These are phyloP conservation scores for Synergus umbraculus DNA, from an alignment of 2,888 invertebrate species.

Conservation along the genomic window DNA sequence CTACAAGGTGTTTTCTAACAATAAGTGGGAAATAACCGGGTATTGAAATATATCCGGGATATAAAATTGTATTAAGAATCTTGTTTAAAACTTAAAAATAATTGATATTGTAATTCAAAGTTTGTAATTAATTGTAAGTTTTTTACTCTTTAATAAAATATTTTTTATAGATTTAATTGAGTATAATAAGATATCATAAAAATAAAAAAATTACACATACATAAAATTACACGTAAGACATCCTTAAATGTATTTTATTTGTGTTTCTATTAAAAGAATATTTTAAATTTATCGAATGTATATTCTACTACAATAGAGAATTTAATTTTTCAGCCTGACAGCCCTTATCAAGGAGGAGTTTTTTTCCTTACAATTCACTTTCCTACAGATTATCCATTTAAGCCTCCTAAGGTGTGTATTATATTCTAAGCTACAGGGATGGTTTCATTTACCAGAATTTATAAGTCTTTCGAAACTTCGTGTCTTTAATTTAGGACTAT, in stretches of 20 bases:
- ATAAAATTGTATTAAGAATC: too few relatives aligned
- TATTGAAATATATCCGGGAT: too few relatives aligned
- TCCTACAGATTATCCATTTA: slow-evolving; percentile 99
- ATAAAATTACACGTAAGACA: too few relatives aligned
- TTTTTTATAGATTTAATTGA: too few relatives aligned
- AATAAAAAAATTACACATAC: too few relatives aligned
- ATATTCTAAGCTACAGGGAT: slow-evolving; percentile 13
- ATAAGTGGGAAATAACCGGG: too few relatives aligned
- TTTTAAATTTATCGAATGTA: not conserved
- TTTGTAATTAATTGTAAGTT: too few relatives aligned
- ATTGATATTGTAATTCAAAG: not conserved
- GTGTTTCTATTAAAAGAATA: too few relatives aligned
- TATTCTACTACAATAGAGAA: not conserved
- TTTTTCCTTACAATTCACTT: slow-evolving; percentile 99
- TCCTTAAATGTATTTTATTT: too few relatives aligned
- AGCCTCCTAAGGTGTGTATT: slow-evolving; percentile 95
- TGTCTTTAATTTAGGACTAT: not conserved
- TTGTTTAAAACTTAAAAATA: not conserved
- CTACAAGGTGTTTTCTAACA: too few relatives aligned
- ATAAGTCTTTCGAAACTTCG: not conserved
- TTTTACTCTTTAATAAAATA: too few relatives aligned
- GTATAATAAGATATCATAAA: too few relatives aligned
- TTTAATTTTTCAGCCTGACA: slow-evolving; percentile 90
- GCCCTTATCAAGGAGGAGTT: slow-evolving; percentile 99
- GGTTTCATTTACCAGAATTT: not conserved